Evolutionary conservation across 1,140 invertebrate species (phyloP), one percentile per base, ranked within the genome.

Genomic region (Stegodyphus dumicola): DNA sequence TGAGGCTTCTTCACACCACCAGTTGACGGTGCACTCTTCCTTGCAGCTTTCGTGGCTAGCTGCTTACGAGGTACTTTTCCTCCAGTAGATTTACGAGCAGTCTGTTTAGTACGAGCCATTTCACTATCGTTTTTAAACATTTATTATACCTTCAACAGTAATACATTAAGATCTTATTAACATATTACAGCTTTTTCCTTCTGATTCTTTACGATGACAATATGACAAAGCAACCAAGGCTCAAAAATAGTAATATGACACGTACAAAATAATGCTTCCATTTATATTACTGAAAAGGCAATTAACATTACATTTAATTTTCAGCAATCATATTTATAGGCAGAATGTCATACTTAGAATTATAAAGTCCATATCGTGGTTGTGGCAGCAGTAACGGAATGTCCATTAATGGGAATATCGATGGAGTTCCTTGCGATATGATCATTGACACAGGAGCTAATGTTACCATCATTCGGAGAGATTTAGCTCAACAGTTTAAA

Each of bases 61-160:
- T 96, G 95, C 90, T 96, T 97, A 53, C 95, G 92, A 52, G 95
- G 95, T 87, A 95, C 95, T 91, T 96, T 95, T 89, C 94, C 94
- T 92, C 94, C 94, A 4, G 94, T 95, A 1, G 93, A 94, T 89
- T 95, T 95, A 92, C 95, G 93, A n/a, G 95, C 95, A 33, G 95
- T 96, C 88, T 96, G 95, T 92, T 96, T 96, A 6, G 95, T 96
- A 93, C 95, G 94, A 86, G 95, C 95, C 95, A 95, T 96, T 74
- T 17, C 65, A n/a, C 56, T 60, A 60, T 2, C 56, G 56, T 60
- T 33, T 33, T 33, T 15, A 60, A 10, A 10, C 56, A 60, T 60
- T 60, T 60, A 60, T 60, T 60, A 60, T 60, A 60, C 15, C 15
- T 10, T 9, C 56, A 60, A 60, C 56, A 60, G 56, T 15, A 60